These are phyloP conservation scores for Ceyx margarethae DNA, from an alignment of 2,113 vertebrate genomes.

Conservation along the genomic window DNA sequence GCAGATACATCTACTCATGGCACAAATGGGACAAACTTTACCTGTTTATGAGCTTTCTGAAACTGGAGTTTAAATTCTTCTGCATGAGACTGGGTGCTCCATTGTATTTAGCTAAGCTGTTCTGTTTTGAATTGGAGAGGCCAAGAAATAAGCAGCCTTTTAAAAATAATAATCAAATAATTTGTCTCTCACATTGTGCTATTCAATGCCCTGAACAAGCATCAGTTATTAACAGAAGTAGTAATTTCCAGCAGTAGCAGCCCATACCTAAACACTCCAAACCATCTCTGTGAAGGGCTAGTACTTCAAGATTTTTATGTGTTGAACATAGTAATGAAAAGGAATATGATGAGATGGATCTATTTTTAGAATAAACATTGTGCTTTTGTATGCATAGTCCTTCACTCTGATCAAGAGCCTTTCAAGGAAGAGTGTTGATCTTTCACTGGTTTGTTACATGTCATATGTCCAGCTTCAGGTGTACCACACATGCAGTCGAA, in stretches of 20 bases:
- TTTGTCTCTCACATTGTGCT: not conserved
- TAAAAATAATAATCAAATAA: not conserved
- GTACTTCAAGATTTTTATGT: not conserved
- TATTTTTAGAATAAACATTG: not conserved
- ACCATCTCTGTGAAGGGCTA: not conserved
- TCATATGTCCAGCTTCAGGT: not conserved
- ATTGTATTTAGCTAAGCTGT: not conserved
- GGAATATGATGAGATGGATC: not conserved
- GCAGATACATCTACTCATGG: not conserved
- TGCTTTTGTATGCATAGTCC: conserved; percentile 29
- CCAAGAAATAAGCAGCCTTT: not conserved
- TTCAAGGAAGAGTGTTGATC: not conserved
- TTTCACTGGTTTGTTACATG: not conserved
- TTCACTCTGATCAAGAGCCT: conserved; percentile 33
- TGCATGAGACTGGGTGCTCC: not conserved
- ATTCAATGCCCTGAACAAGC: not conserved
- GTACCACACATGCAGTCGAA: not conserved
- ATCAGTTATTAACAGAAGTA: not conserved
- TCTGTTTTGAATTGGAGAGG: not conserved
- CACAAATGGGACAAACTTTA: not conserved
- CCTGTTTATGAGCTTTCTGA: not conserved
- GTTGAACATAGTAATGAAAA: not conserved
- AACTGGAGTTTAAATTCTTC: not conserved
- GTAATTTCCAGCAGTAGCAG: not conserved
- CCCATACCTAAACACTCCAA: not conserved